Conservation (phyloP, 2,113 vertebrate genomes). For the Pituophis catenifer region DNA sequence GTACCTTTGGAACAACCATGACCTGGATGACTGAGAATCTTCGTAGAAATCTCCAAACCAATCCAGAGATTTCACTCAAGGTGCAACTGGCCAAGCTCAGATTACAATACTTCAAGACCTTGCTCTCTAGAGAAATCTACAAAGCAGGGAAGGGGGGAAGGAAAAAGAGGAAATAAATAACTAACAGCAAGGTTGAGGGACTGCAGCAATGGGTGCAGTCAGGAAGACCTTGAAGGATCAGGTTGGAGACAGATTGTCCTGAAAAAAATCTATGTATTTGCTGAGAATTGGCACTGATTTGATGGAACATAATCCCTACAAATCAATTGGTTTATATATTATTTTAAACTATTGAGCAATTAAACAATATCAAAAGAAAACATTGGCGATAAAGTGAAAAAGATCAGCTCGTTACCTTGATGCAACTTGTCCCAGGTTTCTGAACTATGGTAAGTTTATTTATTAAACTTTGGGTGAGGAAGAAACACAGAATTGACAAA, state of each 20-base stretch:
- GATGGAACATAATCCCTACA: neutral
- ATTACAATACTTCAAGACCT: neutral
- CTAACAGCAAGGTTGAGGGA: neutral
- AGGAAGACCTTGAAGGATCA: neutral
- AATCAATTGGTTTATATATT: neutral
- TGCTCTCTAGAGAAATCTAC: too few relatives aligned
- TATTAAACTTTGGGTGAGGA: neutral
- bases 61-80: too few relatives aligned
- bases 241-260: neutral
- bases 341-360: neutral
- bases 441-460: neutral
- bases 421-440: neutral
- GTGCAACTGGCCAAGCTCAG: too few relatives aligned
- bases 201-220: neutral
- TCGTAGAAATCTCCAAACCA: too few relatives aligned
- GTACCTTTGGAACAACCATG: too few relatives aligned
- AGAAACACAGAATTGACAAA: neutral
- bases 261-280: neutral
- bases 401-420: neutral
- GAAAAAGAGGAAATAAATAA: neutral
- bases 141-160: neutral
- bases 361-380: neutral
- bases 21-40: neutral
- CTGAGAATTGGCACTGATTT: neutral
- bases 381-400: neutral